phyloP scores from a whole-genome alignment of 2,888 invertebrate species.

The Autographa pulchrina region DNA sequence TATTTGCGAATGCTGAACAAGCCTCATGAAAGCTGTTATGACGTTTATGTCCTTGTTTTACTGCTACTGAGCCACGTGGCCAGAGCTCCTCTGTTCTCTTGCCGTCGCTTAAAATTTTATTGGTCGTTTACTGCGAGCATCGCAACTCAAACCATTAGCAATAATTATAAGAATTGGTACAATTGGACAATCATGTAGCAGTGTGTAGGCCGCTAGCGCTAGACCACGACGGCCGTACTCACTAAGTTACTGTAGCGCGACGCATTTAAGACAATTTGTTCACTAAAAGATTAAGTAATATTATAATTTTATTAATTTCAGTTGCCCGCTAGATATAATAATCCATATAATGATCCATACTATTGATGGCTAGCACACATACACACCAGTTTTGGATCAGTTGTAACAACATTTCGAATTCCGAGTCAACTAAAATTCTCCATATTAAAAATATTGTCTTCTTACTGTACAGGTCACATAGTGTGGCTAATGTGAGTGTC shows the following conservation, averaged over 20 bases:
- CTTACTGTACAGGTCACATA: background rate
- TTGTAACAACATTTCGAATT: background rate
- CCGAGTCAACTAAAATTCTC: no score
- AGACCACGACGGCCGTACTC: background rate
- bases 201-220: background rate
- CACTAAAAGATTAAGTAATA: no score
- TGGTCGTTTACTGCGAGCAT: constrained; percentile 3
- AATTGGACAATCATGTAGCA: constrained; percentile 24
- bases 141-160: constrained; percentile 7
- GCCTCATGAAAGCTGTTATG: background rate
- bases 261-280: no score
- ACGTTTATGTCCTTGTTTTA: background rate
- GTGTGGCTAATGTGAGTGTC: background rate
- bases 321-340: no score
- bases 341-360: no score
- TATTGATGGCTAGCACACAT: background rate
- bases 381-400: background rate
- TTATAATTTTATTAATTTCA: no score
- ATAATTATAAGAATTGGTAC: constrained; percentile 25
- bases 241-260: no score
- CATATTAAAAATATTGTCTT: no score
- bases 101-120: background rate
- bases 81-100: background rate
- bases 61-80: no score
- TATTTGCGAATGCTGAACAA: background rate